phyloP scores from a whole-genome alignment of 2,797 vertebrate genomes.

The Hydrophis major region DNA sequence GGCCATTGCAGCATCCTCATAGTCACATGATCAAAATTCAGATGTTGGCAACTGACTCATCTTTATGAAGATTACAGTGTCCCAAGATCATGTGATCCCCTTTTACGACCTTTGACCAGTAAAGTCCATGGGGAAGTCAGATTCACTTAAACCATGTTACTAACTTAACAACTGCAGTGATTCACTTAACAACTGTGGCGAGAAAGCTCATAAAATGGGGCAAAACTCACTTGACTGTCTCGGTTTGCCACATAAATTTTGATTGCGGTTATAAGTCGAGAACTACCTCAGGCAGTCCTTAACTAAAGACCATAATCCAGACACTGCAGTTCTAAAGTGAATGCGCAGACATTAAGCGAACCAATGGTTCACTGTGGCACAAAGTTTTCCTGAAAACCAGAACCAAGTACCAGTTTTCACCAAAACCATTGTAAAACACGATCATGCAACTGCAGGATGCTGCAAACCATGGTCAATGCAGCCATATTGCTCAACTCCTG shows the following conservation, averaged over 20 bases:
- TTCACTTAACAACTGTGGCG: no score
- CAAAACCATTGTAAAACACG: neutral
- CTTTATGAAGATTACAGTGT: neutral
- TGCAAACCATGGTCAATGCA: neutral
- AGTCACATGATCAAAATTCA: neutral
- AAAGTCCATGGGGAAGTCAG: neutral
- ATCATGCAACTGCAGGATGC: neutral
- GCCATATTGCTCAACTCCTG: neutral
- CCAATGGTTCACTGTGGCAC: neutral
- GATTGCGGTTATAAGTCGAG: neutral
- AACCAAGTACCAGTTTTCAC: neutral
- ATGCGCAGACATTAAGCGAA: neutral
- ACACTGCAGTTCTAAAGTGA: neutral
- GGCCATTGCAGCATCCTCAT: neutral
- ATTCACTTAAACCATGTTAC: neutral
- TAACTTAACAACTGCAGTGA: neutral
- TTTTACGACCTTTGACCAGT: neutral
- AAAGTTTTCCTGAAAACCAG: neutral
- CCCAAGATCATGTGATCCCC: neutral
- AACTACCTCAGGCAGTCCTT: neutral
- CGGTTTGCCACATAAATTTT: neutral
- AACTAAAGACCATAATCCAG: neutral
- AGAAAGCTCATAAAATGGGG: neutral
- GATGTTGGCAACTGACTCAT: neutral
- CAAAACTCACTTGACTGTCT: neutral